Base-by-base conservation (phyloP, 2,797 vertebrate genomes). In the Gastrophryne carolinensis region DNA sequence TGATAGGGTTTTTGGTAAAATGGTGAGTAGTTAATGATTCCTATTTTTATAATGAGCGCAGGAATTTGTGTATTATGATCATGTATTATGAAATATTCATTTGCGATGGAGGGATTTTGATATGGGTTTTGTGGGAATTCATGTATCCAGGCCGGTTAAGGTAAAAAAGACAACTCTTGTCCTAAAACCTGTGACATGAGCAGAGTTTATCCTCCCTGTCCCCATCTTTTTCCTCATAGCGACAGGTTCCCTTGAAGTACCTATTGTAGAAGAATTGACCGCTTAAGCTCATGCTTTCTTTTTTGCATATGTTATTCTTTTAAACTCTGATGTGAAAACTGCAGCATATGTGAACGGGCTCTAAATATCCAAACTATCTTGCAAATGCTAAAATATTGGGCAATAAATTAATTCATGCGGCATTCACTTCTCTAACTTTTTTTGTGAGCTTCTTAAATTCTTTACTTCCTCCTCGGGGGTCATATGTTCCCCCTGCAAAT, bases 401-500 rank as follows among this genome's bases (percentile, higher is more conserved):
- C 64, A 29, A 73, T 79, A 67, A 74, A 78, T n/a, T 78, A 44
- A 77, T 72, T 78, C 68, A 78, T 52, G 37, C 23, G 1, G 56
- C 32, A 53, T 71, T 49, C 50, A 30, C 26, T 72, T 66, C 52
- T 32, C 19, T 19, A 78, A 72, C 68, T 78, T 72, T 78, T 53
- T 72, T 78, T n/a, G 44, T 12, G 11, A 78, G 68, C 52, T 52
- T 54, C 53, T 72, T 23, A 8, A 60, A 58, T 58, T 52, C 32
- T 44, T 32, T 13, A 5, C n/a, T 60, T 15, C 39, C 24, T 72
- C 68, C 75, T 70, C 68, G 23, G 39, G 74, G 60, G 75, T 78
- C 68, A 54, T 78, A 58, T 65, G 12, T 47, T 77, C 71, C 60
- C 63, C 63, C 61, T 29, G 61, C 75, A 78, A 78, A 78, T 72